phyloP scores from a whole-genome alignment of 1,140 invertebrate species.

The Zophobas morio region DNA sequence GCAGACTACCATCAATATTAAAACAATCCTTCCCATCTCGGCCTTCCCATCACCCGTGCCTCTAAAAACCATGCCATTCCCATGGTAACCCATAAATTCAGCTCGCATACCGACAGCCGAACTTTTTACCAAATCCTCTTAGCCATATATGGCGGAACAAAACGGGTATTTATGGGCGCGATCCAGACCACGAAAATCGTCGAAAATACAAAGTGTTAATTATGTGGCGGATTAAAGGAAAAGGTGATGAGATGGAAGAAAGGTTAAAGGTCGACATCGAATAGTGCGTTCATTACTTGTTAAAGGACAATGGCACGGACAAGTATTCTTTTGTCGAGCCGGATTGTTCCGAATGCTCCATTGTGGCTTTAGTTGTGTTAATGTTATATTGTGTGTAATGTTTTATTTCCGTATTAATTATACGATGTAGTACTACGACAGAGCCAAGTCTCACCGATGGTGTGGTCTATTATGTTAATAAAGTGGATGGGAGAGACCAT shows the following conservation, averaged over 20 bases:
- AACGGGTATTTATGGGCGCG: background rate
- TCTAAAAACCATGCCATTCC: too few relatives aligned
- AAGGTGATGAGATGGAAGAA: slow-evolving; percentile 10
- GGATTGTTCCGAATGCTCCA: slow-evolving; percentile 12
- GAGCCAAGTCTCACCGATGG: background rate
- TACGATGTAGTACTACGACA: slow-evolving; percentile 8
- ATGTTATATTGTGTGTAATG: slow-evolving; percentile 27
- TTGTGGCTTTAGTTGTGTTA: slow-evolving; percentile 15
- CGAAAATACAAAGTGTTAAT: slow-evolving; percentile 6
- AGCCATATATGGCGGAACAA: slow-evolving; percentile 2
- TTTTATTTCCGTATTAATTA: slow-evolving; percentile 43
- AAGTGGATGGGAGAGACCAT: background rate
- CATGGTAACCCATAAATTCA: too few relatives aligned
- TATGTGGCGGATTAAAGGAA: slow-evolving; percentile 1
- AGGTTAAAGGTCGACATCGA: slow-evolving; percentile 32
- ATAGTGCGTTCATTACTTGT: slow-evolving; percentile 40
- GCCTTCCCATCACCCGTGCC: too few relatives aligned
- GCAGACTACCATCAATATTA: too few relatives aligned
- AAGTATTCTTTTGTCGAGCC: slow-evolving; percentile 29
- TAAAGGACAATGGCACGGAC: slow-evolving; percentile 33
- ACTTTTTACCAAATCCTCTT: background rate
- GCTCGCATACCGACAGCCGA: too few relatives aligned
- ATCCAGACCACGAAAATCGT: background rate
- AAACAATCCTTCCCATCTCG: too few relatives aligned
- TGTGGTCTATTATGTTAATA: background rate